Evolutionary conservation across 2,888 invertebrate genomes (phyloP), one percentile per base, ranked within the genome.

Genomic region (Brachyptera putata): DNA sequence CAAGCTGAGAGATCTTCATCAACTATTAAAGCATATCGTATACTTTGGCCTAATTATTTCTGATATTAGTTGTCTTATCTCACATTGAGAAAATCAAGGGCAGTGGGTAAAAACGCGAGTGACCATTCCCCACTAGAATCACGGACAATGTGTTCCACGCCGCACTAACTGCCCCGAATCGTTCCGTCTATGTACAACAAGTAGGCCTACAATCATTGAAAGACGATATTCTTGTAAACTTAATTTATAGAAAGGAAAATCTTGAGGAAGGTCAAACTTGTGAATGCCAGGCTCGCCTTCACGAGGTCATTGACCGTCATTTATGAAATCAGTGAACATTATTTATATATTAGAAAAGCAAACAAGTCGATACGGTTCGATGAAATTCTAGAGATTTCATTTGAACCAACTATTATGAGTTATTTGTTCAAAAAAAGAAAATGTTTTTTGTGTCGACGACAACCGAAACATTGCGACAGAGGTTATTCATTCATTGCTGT

Each of bases 231-330:
- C 11, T 30, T 30, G 30, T 30, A 7, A 11, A 30, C 30, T 30
- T n/a, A n/a, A n/a, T 5, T 30, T 30, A 5, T 30, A 5, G 30
- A 7, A 11, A 11, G n/a, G 16, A 14, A 53, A 4, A 34, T 16
- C 53, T 34, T 36, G 36, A 53, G 53, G 53, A 53, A 53, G 53
- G 53, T 53, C 53, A 53, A 18, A 18, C 21, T 16, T 53, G 16
- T 5, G 34, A 22, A 53, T 36, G 49, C 50, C 49, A 53, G 30
- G 16, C 30, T 26, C 4, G 16, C 30, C n/a, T 14, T 11, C 18
- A 4, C 3, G 18, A 53, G 53, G 21, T 53, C 53, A 53, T 16
- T 53, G 53, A 53, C 53, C 53, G 53, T n/a, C 1, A 9, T 16
- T 13, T 5, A 16, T 14, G 34, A 14, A 14, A 53, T 36, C 34